Conservation (phyloP, 2,797 vertebrate species). For the Onychomys leucogaster region DNA sequence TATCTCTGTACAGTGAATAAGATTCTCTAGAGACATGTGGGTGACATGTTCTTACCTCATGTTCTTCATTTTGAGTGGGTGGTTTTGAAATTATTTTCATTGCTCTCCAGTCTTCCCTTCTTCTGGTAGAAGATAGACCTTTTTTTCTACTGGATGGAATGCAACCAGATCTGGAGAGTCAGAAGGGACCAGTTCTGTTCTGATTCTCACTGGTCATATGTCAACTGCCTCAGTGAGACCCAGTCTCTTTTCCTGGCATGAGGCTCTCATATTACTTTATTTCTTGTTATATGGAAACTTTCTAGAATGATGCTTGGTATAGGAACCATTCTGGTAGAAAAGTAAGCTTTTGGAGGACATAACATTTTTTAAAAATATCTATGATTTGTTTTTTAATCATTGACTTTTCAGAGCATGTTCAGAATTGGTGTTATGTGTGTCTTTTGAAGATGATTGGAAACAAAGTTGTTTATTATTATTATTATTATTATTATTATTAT, state of each 20-base stretch:
- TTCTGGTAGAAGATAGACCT: background rate
- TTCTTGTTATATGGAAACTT: background rate
- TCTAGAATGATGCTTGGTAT: background rate
- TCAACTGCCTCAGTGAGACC: background rate
- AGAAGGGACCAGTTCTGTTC: background rate
- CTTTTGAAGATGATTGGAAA: background rate
- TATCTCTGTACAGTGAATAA: fast-evolving
- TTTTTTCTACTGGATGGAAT: background rate
- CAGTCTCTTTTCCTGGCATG: background rate
- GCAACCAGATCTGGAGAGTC: background rate
- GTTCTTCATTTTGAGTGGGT: background rate
- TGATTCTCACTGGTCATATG: background rate
- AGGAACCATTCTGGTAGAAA: background rate
- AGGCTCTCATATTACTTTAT: fast-evolving
- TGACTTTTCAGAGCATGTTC: background rate
- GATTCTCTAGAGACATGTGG: fast-evolving
- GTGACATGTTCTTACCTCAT: background rate
- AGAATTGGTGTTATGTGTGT: background rate
- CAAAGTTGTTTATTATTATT: too few relatives aligned
- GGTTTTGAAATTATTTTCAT: constrained; percentile 6
- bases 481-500: too few relatives aligned
- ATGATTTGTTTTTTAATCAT: background rate
- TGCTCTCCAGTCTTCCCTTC: background rate
- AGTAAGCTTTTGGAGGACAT: background rate
- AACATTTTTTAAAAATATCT: background rate